Conservation (phyloP, 2,797 vertebrate genomes). For the Hephaestus fuliginosus region DNA sequence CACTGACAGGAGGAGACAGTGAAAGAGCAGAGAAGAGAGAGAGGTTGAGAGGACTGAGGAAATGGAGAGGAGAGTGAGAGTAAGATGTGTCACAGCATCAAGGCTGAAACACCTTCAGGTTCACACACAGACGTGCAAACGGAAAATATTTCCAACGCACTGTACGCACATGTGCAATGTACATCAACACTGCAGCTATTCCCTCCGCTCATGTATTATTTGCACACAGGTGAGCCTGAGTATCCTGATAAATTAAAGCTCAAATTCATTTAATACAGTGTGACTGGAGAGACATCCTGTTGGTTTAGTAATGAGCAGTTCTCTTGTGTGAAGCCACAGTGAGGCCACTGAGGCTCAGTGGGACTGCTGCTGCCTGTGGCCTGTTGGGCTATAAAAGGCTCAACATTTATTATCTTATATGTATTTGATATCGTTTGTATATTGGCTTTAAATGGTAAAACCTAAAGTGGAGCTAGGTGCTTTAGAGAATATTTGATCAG, state of each 20-base stretch:
- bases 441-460: background rate
- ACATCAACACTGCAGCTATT: conserved; percentile 1
- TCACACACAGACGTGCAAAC: background rate
- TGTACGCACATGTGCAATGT: too few species aligned
- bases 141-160: background rate
- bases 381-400: background rate
- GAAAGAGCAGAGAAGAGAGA: background rate
- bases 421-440: conserved; percentile 4
- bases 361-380: background rate
- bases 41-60: conserved; percentile 11
- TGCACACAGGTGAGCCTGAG: conserved; percentile 31
- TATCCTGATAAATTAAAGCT: conserved; percentile 27
- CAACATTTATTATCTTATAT: background rate
- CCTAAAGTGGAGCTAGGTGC: background rate
- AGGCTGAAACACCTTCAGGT: conserved; percentile 8
- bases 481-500: conserved; percentile 1
- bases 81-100: background rate
- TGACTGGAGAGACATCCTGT: background rate
- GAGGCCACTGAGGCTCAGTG: background rate
- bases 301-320: conserved; percentile 13
- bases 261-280: background rate
- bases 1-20: conserved; percentile 36
- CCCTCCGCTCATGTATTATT: conserved; percentile 13
- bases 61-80: conserved; percentile 1
- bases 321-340: background rate